Evolutionary conservation across 2,113 vertebrate species (phyloP), one percentile per base, ranked within the genome.

Genomic region (Lucifuga dentata): DNA sequence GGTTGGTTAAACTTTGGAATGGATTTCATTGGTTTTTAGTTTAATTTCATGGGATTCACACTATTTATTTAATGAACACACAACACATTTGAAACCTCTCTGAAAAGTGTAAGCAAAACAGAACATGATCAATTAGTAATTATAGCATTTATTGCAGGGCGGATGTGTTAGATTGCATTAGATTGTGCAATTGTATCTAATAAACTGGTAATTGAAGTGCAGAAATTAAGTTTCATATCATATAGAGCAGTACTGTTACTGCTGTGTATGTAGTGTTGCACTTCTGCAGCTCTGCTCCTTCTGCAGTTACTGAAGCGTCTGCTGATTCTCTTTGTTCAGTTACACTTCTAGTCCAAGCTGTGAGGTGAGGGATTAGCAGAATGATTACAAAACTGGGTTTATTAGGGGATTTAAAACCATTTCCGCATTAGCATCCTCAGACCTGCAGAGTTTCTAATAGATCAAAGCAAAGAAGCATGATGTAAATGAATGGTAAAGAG

Each of bases 381-480:
- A 58, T 62, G 80, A 78, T 84, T 78, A 82, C 82, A 85, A 55
- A 59, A 75, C 60, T 78, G 61, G 76, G 68, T 88, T 84, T 85
- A 85, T 88, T 87, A 69, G 44, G 73, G 78, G 84, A 84, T 89
- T 86, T 88, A 70, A 39, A 81, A 77, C 51, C 62, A 80, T 88
- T 87, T 84, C 75, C 67, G 58, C 33, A 2, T 66, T 66, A 59
- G 68, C 65, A 66, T 71, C 73, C 69, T 57, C 66, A 36, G 65
- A 53, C 73, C 45, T 35, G 58, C 41, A 0, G 20, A 53, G 24
- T 26, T 29, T 53, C 50, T 81, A 70, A 68, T 55, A 38, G 48
- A 26, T 59, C 44, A 59, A 70, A 52, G 11, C 29, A 2, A 11
- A 45, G 23, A 75, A 60, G 45, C n/a, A n/a, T n/a, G n/a, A n/a